These are phyloP conservation scores for Stichodactyla helianthus DNA, from an alignment of 64 coral and sea anemone genomes.

Conservation along the genomic window DNA sequence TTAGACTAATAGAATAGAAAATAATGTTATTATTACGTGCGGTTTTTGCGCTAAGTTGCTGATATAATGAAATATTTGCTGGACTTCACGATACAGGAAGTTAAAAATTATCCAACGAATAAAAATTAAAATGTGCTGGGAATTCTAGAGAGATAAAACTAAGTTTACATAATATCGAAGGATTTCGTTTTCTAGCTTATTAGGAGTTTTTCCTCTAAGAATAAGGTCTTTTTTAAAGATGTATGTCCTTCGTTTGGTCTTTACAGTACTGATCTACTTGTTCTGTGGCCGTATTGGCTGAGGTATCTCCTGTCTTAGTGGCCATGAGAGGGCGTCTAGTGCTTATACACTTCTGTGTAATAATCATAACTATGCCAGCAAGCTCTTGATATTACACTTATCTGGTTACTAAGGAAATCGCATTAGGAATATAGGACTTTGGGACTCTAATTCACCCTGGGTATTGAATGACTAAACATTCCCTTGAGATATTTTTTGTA, in stretches of 20 bases:
- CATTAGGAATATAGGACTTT: constrained; percentile 6
- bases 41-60: neutral
- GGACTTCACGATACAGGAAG: neutral
- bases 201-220: too few species aligned
- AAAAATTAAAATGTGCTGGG: neutral
- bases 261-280: neutral
- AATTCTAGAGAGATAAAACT: neutral
- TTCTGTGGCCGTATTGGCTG: neutral
- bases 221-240: too few species aligned
- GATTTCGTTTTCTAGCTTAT: too few species aligned
- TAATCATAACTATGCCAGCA: neutral
- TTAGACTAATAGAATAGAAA: neutral
- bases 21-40: neutral
- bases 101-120: neutral
- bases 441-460: neutral
- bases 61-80: neutral
- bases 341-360: neutral
- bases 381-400: neutral
- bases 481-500: neutral
- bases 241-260: neutral
- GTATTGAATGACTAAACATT: neutral
- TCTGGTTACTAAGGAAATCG: neutral
- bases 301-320: neutral
- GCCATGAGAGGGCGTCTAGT: neutral
- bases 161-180: too few species aligned